phyloP scores from a whole-genome alignment of 2,888 invertebrate genomes.

The Acanthacorydalis orientalis region DNA sequence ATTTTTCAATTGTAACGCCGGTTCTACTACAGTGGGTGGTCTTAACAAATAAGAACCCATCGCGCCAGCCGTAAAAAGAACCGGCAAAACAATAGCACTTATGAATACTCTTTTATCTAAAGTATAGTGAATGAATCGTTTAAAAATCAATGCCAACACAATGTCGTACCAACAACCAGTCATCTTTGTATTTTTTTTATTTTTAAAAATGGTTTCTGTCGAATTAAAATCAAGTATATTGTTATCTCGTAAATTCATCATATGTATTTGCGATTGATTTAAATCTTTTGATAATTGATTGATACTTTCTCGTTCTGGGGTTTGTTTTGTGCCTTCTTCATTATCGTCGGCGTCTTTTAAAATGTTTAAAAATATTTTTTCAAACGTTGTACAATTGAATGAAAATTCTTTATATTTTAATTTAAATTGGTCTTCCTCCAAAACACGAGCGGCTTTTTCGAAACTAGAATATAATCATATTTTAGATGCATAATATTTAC shows the following conservation, averaged over 20 bases:
- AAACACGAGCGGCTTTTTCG: slow-evolving; percentile 24
- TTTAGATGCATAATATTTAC: too few relatives aligned
- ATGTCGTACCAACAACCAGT: background rate
- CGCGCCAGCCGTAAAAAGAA: slow-evolving; percentile 44
- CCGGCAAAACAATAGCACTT: slow-evolving; percentile 39
- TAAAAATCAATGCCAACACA: slow-evolving; percentile 34
- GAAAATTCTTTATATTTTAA: slow-evolving; percentile 31
- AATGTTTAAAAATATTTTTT: slow-evolving; percentile 42
- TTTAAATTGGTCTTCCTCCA: slow-evolving; percentile 29
- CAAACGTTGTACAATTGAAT: slow-evolving; percentile 43
- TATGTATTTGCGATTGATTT: slow-evolving; percentile 33
- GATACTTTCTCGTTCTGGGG: background rate
- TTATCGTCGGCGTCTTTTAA: slow-evolving; percentile 27
- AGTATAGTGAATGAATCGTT: slow-evolving; percentile 37
- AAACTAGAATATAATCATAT: slow-evolving; percentile 22
- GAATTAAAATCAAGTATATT: slow-evolving; percentile 16
- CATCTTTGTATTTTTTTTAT: too few relatives aligned
- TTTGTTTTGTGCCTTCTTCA: slow-evolving; percentile 8
- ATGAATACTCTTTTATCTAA: slow-evolving; percentile 42
- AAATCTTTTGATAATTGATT: slow-evolving; percentile 3
- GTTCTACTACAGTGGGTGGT: slow-evolving; percentile 43
- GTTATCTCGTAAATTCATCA: slow-evolving; percentile 25
- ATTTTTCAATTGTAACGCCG: slow-evolving; percentile 30
- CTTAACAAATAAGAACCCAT: slow-evolving; percentile 52
- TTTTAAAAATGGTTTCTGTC: too few relatives aligned